Percentiles rank a stretch among this genome's conserved stretches.
phyloP scores from a whole-genome alignment of 2,797 vertebrate species.

The Betta splendens region DNA sequence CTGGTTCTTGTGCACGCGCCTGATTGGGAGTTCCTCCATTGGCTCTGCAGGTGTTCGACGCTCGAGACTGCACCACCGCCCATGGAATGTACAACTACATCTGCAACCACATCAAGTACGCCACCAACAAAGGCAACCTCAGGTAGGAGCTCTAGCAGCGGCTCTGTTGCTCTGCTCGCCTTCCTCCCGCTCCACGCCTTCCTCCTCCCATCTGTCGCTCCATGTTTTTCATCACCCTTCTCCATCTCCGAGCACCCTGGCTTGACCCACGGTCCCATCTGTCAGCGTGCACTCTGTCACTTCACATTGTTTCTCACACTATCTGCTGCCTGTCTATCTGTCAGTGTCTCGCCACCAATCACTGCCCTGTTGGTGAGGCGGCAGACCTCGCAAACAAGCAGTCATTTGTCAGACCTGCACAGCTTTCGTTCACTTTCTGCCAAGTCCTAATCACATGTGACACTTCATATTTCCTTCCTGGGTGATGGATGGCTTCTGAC shows the following conservation, averaged over 20 bases:
- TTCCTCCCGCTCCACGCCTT: conserved; percentile 21
- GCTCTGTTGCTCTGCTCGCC: not conserved
- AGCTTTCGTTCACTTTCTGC: conserved; percentile 46
- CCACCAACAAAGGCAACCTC: conserved; percentile 99
- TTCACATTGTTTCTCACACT: conserved; percentile 52
- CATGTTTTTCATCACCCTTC: conserved; percentile 38
- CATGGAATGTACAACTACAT: conserved; percentile 99
- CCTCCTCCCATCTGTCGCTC: conserved; percentile 55
- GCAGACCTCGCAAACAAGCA: conserved; percentile 58
- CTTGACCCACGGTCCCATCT: conserved; percentile 72
- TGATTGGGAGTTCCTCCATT: conserved; percentile 1
- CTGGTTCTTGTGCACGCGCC: not conserved
- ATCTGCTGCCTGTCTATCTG: conserved; percentile 57
- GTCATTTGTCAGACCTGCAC: conserved; percentile 69
- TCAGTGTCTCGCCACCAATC: conserved; percentile 48
- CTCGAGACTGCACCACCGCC: conserved; percentile 95
- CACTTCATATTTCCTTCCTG: conserved; percentile 69
- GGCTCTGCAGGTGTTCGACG: conserved; percentile 91
- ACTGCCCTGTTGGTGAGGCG: conserved; percentile 29
- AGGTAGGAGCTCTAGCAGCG: conserved; percentile 79
- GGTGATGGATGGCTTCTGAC: conserved; percentile 65
- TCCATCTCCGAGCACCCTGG: conserved; percentile 49
- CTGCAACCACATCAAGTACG: conserved; percentile 98
- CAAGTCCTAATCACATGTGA: conserved; percentile 74
- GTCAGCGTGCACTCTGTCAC: conserved; percentile 54